Evolutionary conservation across 2,888 invertebrate species (phyloP).

Genomic region (Ectobius pallidus): DNA sequence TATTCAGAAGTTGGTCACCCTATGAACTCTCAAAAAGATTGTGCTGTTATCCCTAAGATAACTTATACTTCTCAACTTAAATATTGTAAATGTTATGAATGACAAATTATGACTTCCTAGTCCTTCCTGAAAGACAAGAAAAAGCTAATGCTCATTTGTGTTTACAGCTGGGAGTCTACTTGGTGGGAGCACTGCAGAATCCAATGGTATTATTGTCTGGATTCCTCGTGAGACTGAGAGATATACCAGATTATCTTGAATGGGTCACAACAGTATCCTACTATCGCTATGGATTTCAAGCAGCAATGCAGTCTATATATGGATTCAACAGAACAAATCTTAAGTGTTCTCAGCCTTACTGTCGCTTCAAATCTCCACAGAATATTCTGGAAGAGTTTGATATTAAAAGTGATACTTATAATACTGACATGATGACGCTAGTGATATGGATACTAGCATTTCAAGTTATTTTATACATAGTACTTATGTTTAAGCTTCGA

Average conservation of each 20-base stretch:
- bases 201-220: slow-evolving; percentile 85
- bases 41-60: no score
- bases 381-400: slow-evolving; percentile 58
- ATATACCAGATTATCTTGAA: slow-evolving; percentile 71
- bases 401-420: slow-evolving; percentile 50
- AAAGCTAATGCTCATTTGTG: no score
- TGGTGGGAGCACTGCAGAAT: slow-evolving; percentile 77
- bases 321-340: slow-evolving; percentile 57
- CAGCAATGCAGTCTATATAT: slow-evolving; percentile 59
- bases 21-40: no score
- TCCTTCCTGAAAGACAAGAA: no score
- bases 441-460: slow-evolving; percentile 53
- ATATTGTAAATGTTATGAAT: no score
- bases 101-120: no score
- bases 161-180: slow-evolving; percentile 74
- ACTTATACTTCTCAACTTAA: no score
- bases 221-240: slow-evolving; percentile 78
- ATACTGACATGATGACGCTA: slow-evolving; percentile 54
- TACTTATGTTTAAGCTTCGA: slow-evolving; percentile 47
- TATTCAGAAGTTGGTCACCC: no score
- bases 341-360: slow-evolving; percentile 55
- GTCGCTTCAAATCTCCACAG: slow-evolving; percentile 50
- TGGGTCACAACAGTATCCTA: slow-evolving; percentile 49
- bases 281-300: slow-evolving; percentile 67
- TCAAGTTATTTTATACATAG: slow-evolving; percentile 45